Conservation (phyloP, 2,888 invertebrate species). For the Eustalomyia histrio region DNA sequence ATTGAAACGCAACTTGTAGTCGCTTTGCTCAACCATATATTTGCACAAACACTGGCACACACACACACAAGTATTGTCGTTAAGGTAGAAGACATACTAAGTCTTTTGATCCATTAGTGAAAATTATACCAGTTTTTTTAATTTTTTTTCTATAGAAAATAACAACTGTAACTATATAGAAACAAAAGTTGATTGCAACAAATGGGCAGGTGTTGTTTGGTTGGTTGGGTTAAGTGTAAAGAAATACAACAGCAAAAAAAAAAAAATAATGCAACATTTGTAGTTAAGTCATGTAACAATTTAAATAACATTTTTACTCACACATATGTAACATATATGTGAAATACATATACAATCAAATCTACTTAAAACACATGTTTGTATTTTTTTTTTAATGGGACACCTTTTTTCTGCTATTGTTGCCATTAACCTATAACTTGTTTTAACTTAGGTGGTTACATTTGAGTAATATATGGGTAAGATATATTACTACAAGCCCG, state of each 20-base stretch:
- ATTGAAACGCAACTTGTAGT: conserved; percentile 62
- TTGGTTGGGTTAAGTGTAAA: conserved; percentile 20
- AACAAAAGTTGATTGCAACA: conserved; percentile 12
- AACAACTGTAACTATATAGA: conserved; percentile 2
- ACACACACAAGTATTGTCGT: not conserved
- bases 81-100: conserved; percentile 32
- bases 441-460: not conserved
- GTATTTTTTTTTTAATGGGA: conserved; percentile 1
- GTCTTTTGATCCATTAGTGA: conserved; percentile 64
- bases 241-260: not conserved
- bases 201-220: conserved; percentile 35
- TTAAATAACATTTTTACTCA: conserved; percentile 57
- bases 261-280: conserved; percentile 48
- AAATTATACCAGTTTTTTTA: conserved; percentile 52
- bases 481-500: not conserved
- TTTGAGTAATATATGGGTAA: conserved; percentile 7
- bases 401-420: conserved; percentile 27
- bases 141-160: conserved; percentile 33
- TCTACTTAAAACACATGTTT: not conserved
- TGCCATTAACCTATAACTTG: conserved; percentile 4
- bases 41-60: conserved; percentile 1
- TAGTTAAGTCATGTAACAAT: conserved; percentile 59
- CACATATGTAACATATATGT: not conserved
- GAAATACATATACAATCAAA: not conserved
- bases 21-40: conserved; percentile 24